Conservation (phyloP, 2,888 invertebrate genomes). For the Anthrax anthrax region DNA sequence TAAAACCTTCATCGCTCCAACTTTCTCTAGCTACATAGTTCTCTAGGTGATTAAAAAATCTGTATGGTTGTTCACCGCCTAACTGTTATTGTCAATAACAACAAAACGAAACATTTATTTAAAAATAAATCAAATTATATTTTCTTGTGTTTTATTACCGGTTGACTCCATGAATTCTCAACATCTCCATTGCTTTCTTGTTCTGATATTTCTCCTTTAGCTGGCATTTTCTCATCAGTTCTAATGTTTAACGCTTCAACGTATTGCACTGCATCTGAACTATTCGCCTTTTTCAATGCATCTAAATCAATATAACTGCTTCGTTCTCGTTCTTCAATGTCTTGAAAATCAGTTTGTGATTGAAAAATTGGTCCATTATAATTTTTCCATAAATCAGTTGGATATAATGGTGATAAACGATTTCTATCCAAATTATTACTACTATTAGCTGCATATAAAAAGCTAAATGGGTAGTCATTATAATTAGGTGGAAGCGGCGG, state of each 20-base stretch:
- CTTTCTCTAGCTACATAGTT: slow-evolving; percentile 17
- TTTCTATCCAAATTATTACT: slow-evolving; percentile 1
- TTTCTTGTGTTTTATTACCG: slow-evolving; percentile 40
- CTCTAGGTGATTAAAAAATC: slow-evolving; percentile 16
- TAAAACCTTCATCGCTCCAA: slow-evolving; percentile 26
- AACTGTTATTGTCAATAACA: slow-evolving; percentile 1
- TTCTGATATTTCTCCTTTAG: slow-evolving; percentile 71
- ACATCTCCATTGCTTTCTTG: slow-evolving; percentile 75
- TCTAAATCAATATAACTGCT: slow-evolving; percentile 33
- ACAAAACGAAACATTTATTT: not conserved
- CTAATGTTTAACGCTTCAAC: slow-evolving; percentile 54
- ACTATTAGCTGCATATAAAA: slow-evolving; percentile 14
- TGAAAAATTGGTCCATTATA: slow-evolving; percentile 10
- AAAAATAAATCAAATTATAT: too few relatives aligned
- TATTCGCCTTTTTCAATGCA: slow-evolving; percentile 25
- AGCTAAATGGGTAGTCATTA: slow-evolving; percentile 22
- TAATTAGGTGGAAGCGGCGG: slow-evolving; percentile 8
- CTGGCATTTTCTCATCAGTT: slow-evolving; percentile 77
- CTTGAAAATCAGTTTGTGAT: slow-evolving; percentile 20
- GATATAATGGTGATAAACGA: slow-evolving; percentile 13
- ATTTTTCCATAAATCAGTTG: slow-evolving; percentile 8
- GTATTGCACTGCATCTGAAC: slow-evolving; percentile 14
- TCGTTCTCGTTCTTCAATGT: slow-evolving; percentile 21
- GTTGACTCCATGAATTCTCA: slow-evolving; percentile 52
- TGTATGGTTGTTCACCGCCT: slow-evolving; percentile 1